Evolutionary conservation across 2,113 vertebrate species (phyloP).

Genomic region (Cynopterus brachyotis): DNA sequence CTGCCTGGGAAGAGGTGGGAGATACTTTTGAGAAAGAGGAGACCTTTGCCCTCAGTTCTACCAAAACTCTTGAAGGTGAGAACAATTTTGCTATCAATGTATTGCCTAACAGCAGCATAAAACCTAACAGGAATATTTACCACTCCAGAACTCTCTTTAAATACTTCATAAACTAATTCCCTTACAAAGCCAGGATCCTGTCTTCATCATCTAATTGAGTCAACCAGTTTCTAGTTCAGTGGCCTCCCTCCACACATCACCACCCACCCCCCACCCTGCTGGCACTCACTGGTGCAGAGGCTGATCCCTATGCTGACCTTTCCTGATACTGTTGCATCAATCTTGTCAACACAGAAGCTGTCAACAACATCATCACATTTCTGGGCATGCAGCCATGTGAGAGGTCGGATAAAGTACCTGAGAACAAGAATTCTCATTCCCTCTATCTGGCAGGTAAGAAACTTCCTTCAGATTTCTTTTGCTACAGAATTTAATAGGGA

Average conservation of each 20-base stretch:
- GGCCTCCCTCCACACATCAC: neutral
- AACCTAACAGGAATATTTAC: neutral
- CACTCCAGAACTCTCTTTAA: neutral
- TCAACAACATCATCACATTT: constrained; percentile 95
- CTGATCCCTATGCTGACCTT: neutral
- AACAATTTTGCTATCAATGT: neutral
- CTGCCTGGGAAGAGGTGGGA: constrained; percentile 98
- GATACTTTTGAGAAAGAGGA: constrained; percentile 97
- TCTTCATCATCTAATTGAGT: neutral
- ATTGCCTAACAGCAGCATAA: neutral
- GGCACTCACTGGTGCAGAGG: neutral
- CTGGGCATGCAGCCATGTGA: constrained; percentile 99
- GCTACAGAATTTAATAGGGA: neutral
- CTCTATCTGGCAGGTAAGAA: constrained; percentile 94
- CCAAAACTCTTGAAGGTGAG: constrained; percentile 95
- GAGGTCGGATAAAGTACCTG: constrained; percentile 97
- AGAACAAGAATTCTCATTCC: constrained; percentile 97
- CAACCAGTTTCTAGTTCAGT: neutral
- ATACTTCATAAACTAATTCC: neutral
- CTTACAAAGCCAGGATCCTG: neutral
- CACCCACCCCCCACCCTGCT: neutral
- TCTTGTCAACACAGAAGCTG: constrained; percentile 89
- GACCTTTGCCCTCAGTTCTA: constrained; percentile 95
- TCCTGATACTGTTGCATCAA: neutral
- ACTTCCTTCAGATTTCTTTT: neutral